Base-by-base conservation (phyloP, 2,888 invertebrate genomes). In the Drosophila merina region DNA sequence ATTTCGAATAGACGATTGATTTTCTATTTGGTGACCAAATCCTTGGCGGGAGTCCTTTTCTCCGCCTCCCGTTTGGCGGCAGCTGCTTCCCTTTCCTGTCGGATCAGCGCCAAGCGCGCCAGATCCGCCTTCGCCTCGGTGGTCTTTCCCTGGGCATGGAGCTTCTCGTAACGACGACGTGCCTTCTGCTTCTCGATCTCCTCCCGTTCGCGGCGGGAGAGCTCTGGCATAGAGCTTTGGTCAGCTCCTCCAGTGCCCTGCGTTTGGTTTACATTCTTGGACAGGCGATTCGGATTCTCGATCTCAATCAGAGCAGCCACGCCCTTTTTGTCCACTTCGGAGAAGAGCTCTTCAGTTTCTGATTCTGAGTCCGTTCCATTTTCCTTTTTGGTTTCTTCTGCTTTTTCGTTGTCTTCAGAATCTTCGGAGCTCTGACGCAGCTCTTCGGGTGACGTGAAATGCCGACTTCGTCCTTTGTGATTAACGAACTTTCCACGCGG, bases 111-210 rank as follows among this genome's bases (percentile, higher is more conserved):
- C 83, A 99, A 93, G 57, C 99, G 93, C 4, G 98, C 99, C 51
- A 99, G 93, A 92, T 99, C 99, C 0, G 98, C 97, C 57, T 97
- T 94, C 0, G 99, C 99, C 90, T 99, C 98, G 26, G 97, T 98
- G 0, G 99, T 99, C 92, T 98, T 98, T 44, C 99, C 99, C 77
- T 97, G 97, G 0, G 97, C 96, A 88, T 99, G 99, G 42, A 98
- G 92, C 90, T 97, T 97, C 89, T 97, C 96, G 92, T 99, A 99
- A 74, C 97, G 95, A 2, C 96, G 96, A 67, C 96, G 95, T 0
- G 97, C 97, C 79, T 95, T 94, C 90, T 98, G 98, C 89, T 96
- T 96, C 90, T 98, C 97, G 57, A 99, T 93, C 91, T 98, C 98
- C 93, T 99, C 98, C 38, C 98, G 93, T 90, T 95, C 95, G 73